A percentile compares a stretch with the other conserved stretches of the same genome.
phyloP scores from a whole-genome alignment of 2,113 vertebrate species.

The Eubucco bourcierii region DNA sequence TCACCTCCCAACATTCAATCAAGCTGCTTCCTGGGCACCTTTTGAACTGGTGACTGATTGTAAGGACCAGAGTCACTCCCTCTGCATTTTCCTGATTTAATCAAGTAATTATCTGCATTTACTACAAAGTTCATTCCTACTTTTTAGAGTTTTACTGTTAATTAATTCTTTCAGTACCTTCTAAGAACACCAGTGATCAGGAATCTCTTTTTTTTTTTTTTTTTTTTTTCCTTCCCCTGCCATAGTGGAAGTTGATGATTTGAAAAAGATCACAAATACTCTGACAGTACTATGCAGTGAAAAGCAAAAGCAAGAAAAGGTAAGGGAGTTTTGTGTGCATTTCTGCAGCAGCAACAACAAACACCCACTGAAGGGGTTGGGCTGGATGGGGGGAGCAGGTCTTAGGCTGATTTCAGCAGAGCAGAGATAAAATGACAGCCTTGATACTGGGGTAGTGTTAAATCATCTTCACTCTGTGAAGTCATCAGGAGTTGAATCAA shows the following conservation, averaged over 20 bases:
- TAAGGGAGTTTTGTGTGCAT: slow-evolving; percentile 41
- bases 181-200: not conserved
- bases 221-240: not conserved
- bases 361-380: not conserved
- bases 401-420: no score
- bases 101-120: not conserved
- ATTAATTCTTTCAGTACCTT: not conserved
- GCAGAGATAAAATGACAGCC: not conserved
- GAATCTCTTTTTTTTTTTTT: not conserved
- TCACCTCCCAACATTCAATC: not conserved
- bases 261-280: slow-evolving; percentile 96
- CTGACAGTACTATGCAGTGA: slow-evolving; percentile 94
- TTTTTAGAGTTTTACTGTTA: not conserved
- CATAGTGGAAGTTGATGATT: slow-evolving; percentile 95
- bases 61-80: not conserved
- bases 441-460: no score
- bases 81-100: not conserved
- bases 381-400: no score
- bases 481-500: accelerated
- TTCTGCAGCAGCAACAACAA: not conserved
- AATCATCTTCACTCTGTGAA: not conserved
- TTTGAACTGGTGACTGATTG: not conserved
- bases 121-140: no score
- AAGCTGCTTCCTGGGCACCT: not conserved
- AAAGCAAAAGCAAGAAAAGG: slow-evolving; percentile 99